Evolutionary conservation across 2,888 invertebrate species (phyloP).

Genomic region (Troides aeacus): DNA sequence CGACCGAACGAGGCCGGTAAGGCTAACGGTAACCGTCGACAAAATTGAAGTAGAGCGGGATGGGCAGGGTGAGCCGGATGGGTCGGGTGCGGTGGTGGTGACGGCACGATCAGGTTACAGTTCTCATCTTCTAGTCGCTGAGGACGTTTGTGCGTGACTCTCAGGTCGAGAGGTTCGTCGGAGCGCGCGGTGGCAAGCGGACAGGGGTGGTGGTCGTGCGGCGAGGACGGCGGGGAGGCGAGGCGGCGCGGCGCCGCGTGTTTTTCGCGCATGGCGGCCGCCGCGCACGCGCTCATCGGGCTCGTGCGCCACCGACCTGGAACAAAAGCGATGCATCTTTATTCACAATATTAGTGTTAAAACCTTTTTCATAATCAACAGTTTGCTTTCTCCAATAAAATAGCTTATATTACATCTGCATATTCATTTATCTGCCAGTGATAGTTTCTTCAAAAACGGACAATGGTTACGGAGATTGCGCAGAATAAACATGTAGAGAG

Average conservation of each 20-base stretch:
- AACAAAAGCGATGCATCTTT: slow-evolving; percentile 45
- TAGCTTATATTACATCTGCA: too few species aligned
- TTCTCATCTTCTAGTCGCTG: slow-evolving; percentile 89
- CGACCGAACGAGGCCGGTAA: slow-evolving; percentile 73
- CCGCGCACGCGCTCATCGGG: slow-evolving; percentile 87
- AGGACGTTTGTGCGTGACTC: slow-evolving; percentile 91
- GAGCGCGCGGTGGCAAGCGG: slow-evolving; percentile 71
- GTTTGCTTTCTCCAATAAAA: too few species aligned
- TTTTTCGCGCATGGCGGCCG: slow-evolving; percentile 90
- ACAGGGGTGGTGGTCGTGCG: slow-evolving; percentile 72
- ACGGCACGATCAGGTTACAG: slow-evolving; percentile 87
- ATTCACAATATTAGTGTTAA: background rate
- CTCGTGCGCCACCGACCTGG: slow-evolving; percentile 79
- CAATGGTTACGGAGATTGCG: too few species aligned
- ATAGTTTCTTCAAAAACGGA: too few species aligned
- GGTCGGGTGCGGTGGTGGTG: slow-evolving; percentile 77
- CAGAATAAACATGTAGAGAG: too few species aligned
- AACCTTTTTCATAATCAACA: background rate
- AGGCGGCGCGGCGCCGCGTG: slow-evolving; percentile 95
- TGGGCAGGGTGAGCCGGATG: slow-evolving; percentile 80
- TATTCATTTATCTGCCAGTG: too few species aligned
- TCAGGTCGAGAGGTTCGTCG: slow-evolving; percentile 92
- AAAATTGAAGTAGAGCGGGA: slow-evolving; percentile 69
- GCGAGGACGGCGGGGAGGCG: slow-evolving; percentile 78
- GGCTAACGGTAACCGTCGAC: slow-evolving; percentile 69